phyloP scores from a whole-genome alignment of 2,113 vertebrate genomes.

The Spea bombifrons region DNA sequence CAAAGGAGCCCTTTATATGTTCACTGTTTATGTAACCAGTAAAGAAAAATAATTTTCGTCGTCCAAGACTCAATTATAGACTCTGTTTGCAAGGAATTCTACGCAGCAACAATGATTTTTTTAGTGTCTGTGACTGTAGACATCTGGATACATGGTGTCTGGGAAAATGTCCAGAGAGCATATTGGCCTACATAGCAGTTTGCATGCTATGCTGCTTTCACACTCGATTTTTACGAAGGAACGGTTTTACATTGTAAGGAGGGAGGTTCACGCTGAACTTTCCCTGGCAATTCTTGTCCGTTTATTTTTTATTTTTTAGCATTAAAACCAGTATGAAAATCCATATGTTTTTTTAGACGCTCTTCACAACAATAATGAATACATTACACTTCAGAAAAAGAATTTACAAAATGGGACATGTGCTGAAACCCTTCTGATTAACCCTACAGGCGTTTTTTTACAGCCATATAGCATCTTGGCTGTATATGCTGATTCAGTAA shows the following conservation, averaged over 20 bases:
- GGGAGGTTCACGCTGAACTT: not conserved
- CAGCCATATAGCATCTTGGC: too few species aligned
- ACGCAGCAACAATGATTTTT: conserved; percentile 24
- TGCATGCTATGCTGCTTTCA: conserved; percentile 6
- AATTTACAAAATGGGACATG: too few species aligned
- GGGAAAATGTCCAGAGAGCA: conserved; percentile 36
- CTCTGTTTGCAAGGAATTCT: conserved; percentile 20
- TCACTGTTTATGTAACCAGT: conserved; percentile 26
- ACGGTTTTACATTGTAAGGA: not conserved
- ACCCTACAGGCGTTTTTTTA: too few species aligned
- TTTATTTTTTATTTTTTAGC: not conserved
- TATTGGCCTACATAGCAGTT: conserved; percentile 44
- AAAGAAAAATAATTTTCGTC: conserved; percentile 8
- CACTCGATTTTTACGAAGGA: conserved; percentile 23
- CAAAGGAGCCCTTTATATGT: conserved; percentile 12
- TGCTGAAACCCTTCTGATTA: too few species aligned
- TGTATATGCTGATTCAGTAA: too few species aligned
- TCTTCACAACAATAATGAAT: too few species aligned
- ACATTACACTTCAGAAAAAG: too few species aligned
- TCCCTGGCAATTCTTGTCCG: not conserved
- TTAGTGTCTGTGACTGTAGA: conserved; percentile 39
- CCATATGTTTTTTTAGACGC: too few species aligned
- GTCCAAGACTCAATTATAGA: not conserved
- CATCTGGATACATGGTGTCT: conserved; percentile 45
- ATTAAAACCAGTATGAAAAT: too few species aligned